These are phyloP conservation scores for Bimastos eiseni DNA, from an alignment of 2,888 invertebrate genomes.

Conservation along the genomic window DNA sequence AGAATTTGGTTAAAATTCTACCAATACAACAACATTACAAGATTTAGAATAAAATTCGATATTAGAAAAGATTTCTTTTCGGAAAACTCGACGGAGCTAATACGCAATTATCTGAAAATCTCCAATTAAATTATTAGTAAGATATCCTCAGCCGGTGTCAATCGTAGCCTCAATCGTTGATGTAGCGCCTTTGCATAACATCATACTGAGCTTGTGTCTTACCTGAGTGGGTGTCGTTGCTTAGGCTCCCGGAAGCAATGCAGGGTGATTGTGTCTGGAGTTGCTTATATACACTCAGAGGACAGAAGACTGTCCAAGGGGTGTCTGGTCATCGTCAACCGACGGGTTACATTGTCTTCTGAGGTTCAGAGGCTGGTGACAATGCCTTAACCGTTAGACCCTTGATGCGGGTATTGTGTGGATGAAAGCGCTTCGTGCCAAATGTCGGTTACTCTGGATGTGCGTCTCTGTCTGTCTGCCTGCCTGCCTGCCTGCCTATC, in stretches of 20 bases:
- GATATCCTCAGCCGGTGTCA: neutral
- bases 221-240: conserved; percentile 22
- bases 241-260: conserved; percentile 27
- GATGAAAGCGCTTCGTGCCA: neutral
- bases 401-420: neutral
- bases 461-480: neutral
- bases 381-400: conserved; percentile 13
- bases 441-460: neutral
- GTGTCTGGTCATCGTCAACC: neutral
- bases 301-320: neutral
- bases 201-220: neutral
- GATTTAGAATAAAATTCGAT: no score
- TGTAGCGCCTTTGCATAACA: neutral
- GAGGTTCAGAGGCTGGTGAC: neutral
- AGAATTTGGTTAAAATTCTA: neutral
- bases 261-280: neutral
- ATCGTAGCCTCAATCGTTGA: neutral
- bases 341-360: neutral
- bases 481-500: neutral
- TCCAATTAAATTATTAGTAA: neutral
- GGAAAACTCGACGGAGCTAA: neutral
- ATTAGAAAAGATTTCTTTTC: neutral
- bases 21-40: neutral
- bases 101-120: neutral
- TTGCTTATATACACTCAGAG: neutral